Base-by-base conservation (phyloP, 1,140 invertebrate genomes). In the Amphibalanus amphitrite region DNA sequence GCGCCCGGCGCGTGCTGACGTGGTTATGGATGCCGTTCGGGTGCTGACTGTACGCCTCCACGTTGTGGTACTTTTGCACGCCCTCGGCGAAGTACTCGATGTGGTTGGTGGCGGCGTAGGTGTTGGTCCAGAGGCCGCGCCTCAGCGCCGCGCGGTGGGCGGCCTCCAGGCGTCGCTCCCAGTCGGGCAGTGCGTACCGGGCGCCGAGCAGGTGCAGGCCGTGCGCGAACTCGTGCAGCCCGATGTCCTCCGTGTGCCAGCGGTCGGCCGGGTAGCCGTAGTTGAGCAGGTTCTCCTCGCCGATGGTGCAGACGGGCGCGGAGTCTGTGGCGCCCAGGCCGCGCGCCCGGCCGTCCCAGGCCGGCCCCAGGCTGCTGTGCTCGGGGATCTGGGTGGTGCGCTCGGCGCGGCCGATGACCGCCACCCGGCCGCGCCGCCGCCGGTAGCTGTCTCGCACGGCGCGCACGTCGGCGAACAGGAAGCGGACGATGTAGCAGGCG, bases 401-500 rank as follows among this genome's bases (percentile, higher is more conserved):
- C 47, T 59, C 47, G 47, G 10, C 23, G 47, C 47, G 47, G 17
- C 47, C 47, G 47, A 59, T 59, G 6, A 59, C 47, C 13, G 47
- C 47, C 47, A 59, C 47, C 10, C 47, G 47, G 47, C 47, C 47
- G 20, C 47, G 47, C 47, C 47, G 47, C 47, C 23, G 47, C 17
- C 47, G 47, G 47, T 59, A 59, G 23, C 47, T 59, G 17, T 59
- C 47, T 8, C 47, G 47, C 47, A 59, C 47, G 1, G 10, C 1
- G 13, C 13, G 13, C 13, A 20, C 13, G 47, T 59, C 47, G 47
- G 47, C 47, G 17, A 59, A 59, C 13, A 59, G 6, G 47, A 59
- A 59, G 47, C 47, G 47, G 47, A 59, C 47, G 47, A 59, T 59
- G 47, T 59, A 72, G 73, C 30, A 74, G 65, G 29, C 65, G 71